Evolutionary conservation across 2,888 invertebrate species (phyloP), one percentile per base, ranked within the genome.

Genomic region (Synanthedon formicaeformis): DNA sequence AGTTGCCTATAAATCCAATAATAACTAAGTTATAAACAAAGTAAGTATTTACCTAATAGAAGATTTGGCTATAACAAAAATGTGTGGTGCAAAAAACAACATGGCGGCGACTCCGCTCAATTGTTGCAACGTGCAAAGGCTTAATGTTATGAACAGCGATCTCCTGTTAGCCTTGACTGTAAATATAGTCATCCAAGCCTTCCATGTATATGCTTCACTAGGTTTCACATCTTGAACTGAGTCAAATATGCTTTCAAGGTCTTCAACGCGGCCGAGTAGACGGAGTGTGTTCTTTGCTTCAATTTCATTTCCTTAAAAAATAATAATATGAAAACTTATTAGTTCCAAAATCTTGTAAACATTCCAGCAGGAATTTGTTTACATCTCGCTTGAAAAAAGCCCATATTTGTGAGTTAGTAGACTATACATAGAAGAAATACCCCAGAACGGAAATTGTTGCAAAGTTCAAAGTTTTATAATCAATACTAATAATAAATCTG

Each of bases 141-240:
- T 67, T 3, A 72, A 50, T 0, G 71, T 73, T 50, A 74, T 72
- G 52, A 71, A 67, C 3, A 74, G 61, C 0, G 72, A 66, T 41
- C 61, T 58, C n/a, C 72, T 65, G 41, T 74, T 74, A 0, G 68
- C 58, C 50, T 68, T 73, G 4, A 69, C 67, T 1, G 74, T 72
- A 50, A 74, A 73, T 50, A 74, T 71, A 55, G 71, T 68, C 3
- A 67, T 59, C 71, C 72, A 74, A 0, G 69, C 66, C 54, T 66
- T 71, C 68, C 71, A 69, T 27, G 59, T 67, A 5, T 52, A 54
- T 0, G 60, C 67, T 51, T 70, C 70, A 8, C 60, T 55, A 0
- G 67, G 66, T 1, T 60, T 64, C 0, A 57, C 64, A 4, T 67
- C 70, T 10, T 57, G 62, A 0, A 71, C 71, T 0, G 70, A 67